These are phyloP conservation scores for Phasia obesa DNA, from an alignment of 2,888 invertebrate genomes.

Conservation along the genomic window DNA sequence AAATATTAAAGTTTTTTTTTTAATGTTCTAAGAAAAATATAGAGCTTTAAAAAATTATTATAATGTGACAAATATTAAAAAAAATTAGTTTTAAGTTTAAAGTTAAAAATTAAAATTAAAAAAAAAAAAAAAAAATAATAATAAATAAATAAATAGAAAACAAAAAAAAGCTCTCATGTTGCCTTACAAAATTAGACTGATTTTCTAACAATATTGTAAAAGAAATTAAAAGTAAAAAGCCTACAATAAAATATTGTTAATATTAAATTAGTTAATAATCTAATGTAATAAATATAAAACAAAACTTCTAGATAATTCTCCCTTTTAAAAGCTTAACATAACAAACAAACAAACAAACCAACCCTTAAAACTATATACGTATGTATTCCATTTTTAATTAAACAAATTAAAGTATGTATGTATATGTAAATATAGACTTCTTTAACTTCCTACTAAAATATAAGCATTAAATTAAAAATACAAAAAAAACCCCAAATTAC, in stretches of 20 bases:
- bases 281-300: constrained; percentile 33
- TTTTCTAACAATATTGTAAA: constrained; percentile 80
- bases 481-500: neutral
- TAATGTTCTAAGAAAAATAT: too few relatives aligned
- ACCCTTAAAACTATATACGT: constrained; percentile 27
- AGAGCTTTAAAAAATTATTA: constrained; percentile 17
- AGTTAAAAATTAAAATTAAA: constrained; percentile 42
- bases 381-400: constrained; percentile 14
- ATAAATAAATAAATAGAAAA: constrained; percentile 55
- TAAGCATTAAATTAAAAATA: constrained; percentile 4
- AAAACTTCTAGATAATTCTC: constrained; percentile 14
- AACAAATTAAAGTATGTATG: constrained; percentile 21
- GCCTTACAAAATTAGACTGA: constrained; percentile 88
- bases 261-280: constrained; percentile 44
- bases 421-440: constrained; percentile 19
- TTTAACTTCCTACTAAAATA: constrained; percentile 13
- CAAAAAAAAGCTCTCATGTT: constrained; percentile 84
- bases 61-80: constrained; percentile 40
- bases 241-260: constrained; percentile 55
- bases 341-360: neutral
- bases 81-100: constrained; percentile 66
- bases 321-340: constrained; percentile 35
- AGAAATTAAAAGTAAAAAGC: constrained; percentile 68
- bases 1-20: too few relatives aligned
- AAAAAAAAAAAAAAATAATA: constrained; percentile 41